These are phyloP conservation scores for Sebastes fasciatus DNA, from an alignment of 2,113 vertebrate genomes.

Conservation along the genomic window DNA sequence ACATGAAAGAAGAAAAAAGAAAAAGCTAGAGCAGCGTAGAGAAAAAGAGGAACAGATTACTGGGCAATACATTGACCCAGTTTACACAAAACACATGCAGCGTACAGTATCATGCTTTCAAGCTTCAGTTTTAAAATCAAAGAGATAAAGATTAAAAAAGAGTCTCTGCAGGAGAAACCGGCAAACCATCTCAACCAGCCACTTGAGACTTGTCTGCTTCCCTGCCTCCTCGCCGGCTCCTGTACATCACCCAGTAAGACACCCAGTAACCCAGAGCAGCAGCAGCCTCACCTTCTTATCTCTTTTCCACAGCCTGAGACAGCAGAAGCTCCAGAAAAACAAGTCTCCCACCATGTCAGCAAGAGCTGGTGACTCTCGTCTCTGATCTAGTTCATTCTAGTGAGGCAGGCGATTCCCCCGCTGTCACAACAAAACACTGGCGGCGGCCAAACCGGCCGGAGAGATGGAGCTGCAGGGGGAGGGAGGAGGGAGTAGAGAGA, in stretches of 20 bases:
- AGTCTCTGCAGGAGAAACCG: slow-evolving; percentile 20
- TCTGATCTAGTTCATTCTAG: slow-evolving; percentile 77
- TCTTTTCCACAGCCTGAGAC: slow-evolving; percentile 84
- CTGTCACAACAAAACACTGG: slow-evolving; percentile 76
- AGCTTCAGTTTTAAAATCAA: slow-evolving; percentile 14
- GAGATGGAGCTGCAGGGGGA: slow-evolving; percentile 37
- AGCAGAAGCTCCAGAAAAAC: slow-evolving; percentile 86
- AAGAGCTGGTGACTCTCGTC: slow-evolving; percentile 45
- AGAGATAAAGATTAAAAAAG: slow-evolving; percentile 3
- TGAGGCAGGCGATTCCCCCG: slow-evolving; percentile 38
- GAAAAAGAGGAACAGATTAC: slow-evolving; percentile 12
- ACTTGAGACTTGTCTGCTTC: slow-evolving; percentile 22
- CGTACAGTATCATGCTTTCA: background rate
- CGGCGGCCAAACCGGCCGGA: slow-evolving; percentile 52
- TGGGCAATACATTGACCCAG: slow-evolving; percentile 44
- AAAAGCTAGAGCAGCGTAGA: slow-evolving; percentile 4
- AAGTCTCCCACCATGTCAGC: slow-evolving; percentile 84
- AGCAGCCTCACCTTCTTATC: slow-evolving; percentile 85
- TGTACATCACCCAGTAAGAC: slow-evolving; percentile 5
- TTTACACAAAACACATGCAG: slow-evolving; percentile 42
- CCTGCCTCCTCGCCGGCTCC: slow-evolving; percentile 30
- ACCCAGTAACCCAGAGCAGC: slow-evolving; percentile 30
- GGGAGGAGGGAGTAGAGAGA: slow-evolving; percentile 24
- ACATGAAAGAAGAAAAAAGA: slow-evolving; percentile 28
- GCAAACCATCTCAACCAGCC: slow-evolving; percentile 27